Evolutionary conservation across 1,140 invertebrate genomes (phyloP), one percentile per base, ranked within the genome.

Genomic region (Asbolus verrucosus): DNA sequence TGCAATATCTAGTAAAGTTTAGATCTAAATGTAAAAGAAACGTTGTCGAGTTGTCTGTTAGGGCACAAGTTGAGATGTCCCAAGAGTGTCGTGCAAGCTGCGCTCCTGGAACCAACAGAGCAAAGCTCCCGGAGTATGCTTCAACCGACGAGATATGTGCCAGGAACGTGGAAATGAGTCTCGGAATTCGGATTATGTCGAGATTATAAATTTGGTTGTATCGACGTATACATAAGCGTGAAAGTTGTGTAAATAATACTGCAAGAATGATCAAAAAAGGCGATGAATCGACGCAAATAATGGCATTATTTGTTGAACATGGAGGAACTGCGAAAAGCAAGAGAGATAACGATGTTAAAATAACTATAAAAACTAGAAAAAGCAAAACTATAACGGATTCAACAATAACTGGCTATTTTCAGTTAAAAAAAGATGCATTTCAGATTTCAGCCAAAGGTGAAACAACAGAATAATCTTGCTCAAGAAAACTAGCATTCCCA

Each of bases 21-120:
- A 30, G 59, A 33, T 60, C 65, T 67, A 67, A 67, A 67, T 67
- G 65, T 67, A 67, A 67, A 67, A 67, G 65, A 67, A 67, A 67
- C 30, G 46, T 54, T 67, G 65, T 67, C 46, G 65, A 67, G 65
- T 59, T 67, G 65, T 67, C 65, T 67, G 65, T 67, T 67, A 67
- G 65, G 65, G 65, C 24, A 27, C 46, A 59, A 67, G 65, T 67
- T 67, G 65, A 67, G 30, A 54, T 46, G 27, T 67, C 65, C 65
- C 65, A 41, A n/a, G 65, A 24, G 65, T 39, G 27, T 16, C 16
- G 31, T 62, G 2, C 1, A 62, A 38, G 59, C 36, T 38, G 36
- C 59, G 54, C 54, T 31, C 54, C 30, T 60, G 54, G 30, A 60
- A 31, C n/a, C 38, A 4, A 18, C 43, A 46, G 15, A 46, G 19